Conservation (phyloP, 2,797 vertebrate genomes). For the Ispidina lecontei region DNA sequence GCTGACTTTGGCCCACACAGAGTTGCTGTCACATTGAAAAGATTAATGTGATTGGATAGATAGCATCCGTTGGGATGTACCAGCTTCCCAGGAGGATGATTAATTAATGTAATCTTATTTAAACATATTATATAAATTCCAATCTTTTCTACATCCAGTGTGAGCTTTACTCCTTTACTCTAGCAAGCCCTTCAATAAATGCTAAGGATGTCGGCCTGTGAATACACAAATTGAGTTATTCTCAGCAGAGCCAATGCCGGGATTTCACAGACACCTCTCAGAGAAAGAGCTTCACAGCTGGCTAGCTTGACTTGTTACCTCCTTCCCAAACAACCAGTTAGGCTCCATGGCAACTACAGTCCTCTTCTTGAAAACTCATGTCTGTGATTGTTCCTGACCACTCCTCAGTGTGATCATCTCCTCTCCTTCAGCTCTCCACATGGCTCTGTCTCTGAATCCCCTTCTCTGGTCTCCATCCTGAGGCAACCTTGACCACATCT, state of each 20-base stretch:
- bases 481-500: not conserved
- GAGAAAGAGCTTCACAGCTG: not conserved
- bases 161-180: slow-evolving; percentile 10
- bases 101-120: slow-evolving; percentile 50
- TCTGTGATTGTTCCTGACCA: not conserved
- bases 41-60: not conserved
- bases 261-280: not conserved
- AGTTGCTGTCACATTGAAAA: not conserved
- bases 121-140: not conserved
- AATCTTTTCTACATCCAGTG: not conserved
- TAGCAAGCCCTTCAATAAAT: not conserved
- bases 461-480: not conserved
- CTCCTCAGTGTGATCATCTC: not conserved
- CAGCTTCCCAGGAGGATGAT: not conserved
- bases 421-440: not conserved
- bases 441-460: not conserved
- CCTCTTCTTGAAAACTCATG: not conserved
- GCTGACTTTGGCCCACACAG: not conserved
- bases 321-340: not conserved
- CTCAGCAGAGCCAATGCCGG: not conserved
- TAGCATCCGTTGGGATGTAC: not conserved
- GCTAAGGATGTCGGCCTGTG: not conserved
- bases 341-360: not conserved
- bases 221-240: not conserved
- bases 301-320: not conserved